These are phyloP conservation scores for Calvadosia cruxmelitensis DNA, from an alignment of 30 jellyfish, hydroid and myxozoan species.

Conservation along the genomic window DNA sequence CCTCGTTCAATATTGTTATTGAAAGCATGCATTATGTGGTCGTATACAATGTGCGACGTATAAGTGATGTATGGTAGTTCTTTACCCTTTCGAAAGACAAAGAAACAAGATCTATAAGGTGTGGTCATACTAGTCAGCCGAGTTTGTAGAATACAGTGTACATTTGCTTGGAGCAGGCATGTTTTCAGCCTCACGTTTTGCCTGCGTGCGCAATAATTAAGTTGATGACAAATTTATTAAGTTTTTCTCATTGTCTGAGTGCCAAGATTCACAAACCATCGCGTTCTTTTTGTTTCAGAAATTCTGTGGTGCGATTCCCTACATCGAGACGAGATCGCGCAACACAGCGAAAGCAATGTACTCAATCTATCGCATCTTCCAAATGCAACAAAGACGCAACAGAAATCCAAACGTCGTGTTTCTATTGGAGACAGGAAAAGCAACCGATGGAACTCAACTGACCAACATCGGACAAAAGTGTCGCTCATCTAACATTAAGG, in stretches of 20 bases:
- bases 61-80: no score
- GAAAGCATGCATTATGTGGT: no score
- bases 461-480: not conserved
- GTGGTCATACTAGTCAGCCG: no score
- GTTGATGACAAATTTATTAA: not conserved
- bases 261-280: no score
- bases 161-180: not conserved
- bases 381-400: constrained; percentile 26
- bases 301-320: constrained; percentile 83
- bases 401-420: constrained; percentile 60
- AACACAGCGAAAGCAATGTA: constrained; percentile 75
- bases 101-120: no score
- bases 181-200: not conserved
- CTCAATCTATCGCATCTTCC: constrained; percentile 43
- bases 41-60: no score
- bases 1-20: no score
- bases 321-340: constrained; percentile 67
- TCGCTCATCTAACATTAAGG: constrained; percentile 16
- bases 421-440: constrained; percentile 29
- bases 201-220: not conserved
- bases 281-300: constrained; percentile 15
- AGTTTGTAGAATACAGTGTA: no score
- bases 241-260: constrained; percentile 1
- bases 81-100: no score
- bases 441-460: not conserved